These are phyloP conservation scores for Accipiter virgatus DNA, from an alignment of 2,113 vertebrate genomes.

Conservation along the genomic window DNA sequence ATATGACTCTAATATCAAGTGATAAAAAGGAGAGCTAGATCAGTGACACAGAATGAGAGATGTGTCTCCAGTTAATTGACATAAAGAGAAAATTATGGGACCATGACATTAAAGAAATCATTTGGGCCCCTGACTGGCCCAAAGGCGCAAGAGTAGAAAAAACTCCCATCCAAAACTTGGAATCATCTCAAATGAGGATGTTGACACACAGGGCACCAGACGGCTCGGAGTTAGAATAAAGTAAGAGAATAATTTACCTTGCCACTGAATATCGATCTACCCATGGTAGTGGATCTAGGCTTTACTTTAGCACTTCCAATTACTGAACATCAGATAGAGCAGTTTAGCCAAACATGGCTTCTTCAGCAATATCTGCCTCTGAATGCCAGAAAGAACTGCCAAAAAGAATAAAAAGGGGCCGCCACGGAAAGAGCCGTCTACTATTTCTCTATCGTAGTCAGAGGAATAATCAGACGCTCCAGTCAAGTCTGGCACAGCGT, in stretches of 20 bases:
- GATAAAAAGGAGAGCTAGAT: background rate
- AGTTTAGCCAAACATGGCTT: conserved; percentile 39
- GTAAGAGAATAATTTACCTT: conserved; percentile 40
- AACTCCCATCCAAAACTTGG: conserved; percentile 7
- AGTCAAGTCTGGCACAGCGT: background rate
- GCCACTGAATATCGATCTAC: conserved; percentile 74
- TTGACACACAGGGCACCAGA: conserved; percentile 71
- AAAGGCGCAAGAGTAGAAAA: background rate
- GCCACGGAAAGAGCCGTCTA: background rate
- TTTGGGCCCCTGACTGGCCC: background rate
- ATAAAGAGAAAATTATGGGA: background rate
- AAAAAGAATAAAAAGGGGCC: conserved; percentile 72
- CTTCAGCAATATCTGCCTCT: background rate
- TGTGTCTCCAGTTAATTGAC: background rate
- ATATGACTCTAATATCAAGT: background rate
- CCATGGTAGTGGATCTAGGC: conserved; percentile 59
- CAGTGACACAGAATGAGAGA: background rate
- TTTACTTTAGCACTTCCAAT: conserved; percentile 54
- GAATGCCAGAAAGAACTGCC: conserved; percentile 46
- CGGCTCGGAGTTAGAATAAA: conserved; percentile 68
- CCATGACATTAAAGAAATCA: background rate
- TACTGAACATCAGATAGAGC: conserved; percentile 73
- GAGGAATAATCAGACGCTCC: background rate
- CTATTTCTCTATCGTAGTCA: background rate
- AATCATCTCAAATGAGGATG: conserved; percentile 66